Evolutionary conservation across 2,888 invertebrate genomes (phyloP).

Genomic region (Linyphia triangularis): DNA sequence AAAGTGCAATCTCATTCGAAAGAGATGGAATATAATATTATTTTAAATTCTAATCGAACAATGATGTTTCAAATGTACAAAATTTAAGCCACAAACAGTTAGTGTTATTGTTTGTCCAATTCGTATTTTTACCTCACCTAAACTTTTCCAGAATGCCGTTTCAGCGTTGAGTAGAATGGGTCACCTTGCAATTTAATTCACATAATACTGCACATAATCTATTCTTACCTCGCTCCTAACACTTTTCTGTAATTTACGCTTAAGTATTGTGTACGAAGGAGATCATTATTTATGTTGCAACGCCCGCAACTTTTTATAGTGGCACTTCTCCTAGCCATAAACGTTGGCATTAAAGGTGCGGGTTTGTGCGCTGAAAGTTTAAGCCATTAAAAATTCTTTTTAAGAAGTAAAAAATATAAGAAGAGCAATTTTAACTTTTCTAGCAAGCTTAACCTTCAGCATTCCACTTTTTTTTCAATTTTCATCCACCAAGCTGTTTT

Average conservation of each 20-base stretch:
- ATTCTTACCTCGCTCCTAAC: background rate
- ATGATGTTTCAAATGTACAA: too few species aligned
- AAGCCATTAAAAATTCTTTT: constrained; percentile 50
- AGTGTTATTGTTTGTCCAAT: too few species aligned
- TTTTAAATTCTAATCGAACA: too few species aligned
- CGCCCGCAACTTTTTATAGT: constrained; percentile 43
- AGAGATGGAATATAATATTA: too few species aligned
- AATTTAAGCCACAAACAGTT: too few species aligned
- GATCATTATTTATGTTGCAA: constrained; percentile 60
- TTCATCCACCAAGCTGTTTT: constrained; percentile 15
- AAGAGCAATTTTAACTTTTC: constrained; percentile 33
- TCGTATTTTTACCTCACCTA: too few species aligned
- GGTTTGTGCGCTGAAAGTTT: constrained; percentile 14
- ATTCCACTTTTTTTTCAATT: constrained; percentile 34
- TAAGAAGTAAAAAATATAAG: constrained; percentile 3
- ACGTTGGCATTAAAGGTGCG: constrained; percentile 39
- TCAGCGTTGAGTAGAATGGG: background rate
- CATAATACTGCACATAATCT: background rate
- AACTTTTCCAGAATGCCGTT: background rate
- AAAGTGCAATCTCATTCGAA: too few species aligned
- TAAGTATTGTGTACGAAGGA: constrained; percentile 48
- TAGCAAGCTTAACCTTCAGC: constrained; percentile 18
- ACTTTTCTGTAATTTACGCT: constrained; percentile 57
- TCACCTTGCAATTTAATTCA: background rate
- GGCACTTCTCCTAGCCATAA: constrained; percentile 31